phyloP scores from a whole-genome alignment of 2,113 vertebrate genomes.

The Antigone vipio region DNA sequence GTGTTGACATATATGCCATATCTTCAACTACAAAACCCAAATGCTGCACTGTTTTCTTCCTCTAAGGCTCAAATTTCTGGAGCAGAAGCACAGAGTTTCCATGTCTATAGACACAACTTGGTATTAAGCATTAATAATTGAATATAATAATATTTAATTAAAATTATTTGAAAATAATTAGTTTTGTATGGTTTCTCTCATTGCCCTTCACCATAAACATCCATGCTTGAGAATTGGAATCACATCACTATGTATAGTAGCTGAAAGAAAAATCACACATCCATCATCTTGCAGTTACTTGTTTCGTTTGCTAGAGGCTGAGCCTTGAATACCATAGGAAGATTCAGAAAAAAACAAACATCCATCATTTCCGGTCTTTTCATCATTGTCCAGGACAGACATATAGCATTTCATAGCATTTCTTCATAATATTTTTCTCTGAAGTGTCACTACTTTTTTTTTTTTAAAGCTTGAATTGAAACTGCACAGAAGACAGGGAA shows the following conservation, averaged over 20 bases:
- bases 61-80: not conserved
- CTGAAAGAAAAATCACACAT: not conserved
- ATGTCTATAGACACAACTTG: not conserved
- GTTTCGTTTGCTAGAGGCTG: not conserved
- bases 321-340: not conserved
- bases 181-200: not conserved
- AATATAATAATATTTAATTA: not conserved
- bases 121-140: not conserved
- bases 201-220: not conserved
- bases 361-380: not conserved
- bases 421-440: not conserved
- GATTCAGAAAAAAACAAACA: not conserved
- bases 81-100: not conserved
- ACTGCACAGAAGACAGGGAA: not conserved
- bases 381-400: not conserved
- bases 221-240: not conserved
- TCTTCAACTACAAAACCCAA: not conserved
- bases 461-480: not conserved
- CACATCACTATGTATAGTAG: not conserved
- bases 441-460: not conserved
- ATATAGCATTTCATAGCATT: not conserved
- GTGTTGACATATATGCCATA: not conserved
- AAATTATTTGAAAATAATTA: not conserved
- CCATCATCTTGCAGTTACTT: not conserved
- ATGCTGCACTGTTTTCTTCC: not conserved